Base-by-base conservation (phyloP, 2,888 invertebrate species). In the Diarsia dahlii region DNA sequence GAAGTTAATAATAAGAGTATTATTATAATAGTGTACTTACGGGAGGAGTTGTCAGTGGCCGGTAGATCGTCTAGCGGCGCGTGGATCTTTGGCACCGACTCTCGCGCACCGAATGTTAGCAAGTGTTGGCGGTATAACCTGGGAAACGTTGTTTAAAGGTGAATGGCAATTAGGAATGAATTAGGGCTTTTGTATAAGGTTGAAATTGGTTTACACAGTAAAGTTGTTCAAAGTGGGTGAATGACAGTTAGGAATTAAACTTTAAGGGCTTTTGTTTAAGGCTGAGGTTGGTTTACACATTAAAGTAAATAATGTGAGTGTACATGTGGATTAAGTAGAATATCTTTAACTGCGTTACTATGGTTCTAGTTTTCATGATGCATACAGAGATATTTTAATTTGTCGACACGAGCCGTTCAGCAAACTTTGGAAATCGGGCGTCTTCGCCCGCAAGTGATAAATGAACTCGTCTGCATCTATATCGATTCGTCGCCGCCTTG, bases 381-480 rank as follows among this genome's bases (percentile, higher is more conserved):
- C n/a, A n/a, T n/a, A n/a, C n/a, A n/a, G n/a, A n/a, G n/a, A n/a
- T n/a, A n/a, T n/a, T n/a, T n/a, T n/a, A n/a, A n/a, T n/a, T n/a
- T n/a, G n/a, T n/a, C n/a, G n/a, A n/a, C n/a, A n/a, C n/a, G n/a
- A n/a, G n/a, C n/a, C n/a, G n/a, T n/a, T n/a, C n/a, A n/a, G n/a
- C n/a, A n/a, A n/a, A n/a, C n/a, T n/a, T n/a, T n/a, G 96, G 92
- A 98, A 98, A 52, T 98, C 98, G 13, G 97, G 97, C 12, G 97
- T 97, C 94, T 98, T 98, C 8, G 98, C 98, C 89, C 98, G 97
- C 75, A 98, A 95, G 92, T 98, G 98, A 94, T 98, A 98, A 81
- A 98, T 98, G 92, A 98, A 98, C 91, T 98, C 98, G 91, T 98
- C 98, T 5, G 98, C 98, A 92, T 98, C 98, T 76, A 98, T 98